Evolutionary conservation across 2,113 vertebrate species (phyloP).

Genomic region (Alectura lathami): DNA sequence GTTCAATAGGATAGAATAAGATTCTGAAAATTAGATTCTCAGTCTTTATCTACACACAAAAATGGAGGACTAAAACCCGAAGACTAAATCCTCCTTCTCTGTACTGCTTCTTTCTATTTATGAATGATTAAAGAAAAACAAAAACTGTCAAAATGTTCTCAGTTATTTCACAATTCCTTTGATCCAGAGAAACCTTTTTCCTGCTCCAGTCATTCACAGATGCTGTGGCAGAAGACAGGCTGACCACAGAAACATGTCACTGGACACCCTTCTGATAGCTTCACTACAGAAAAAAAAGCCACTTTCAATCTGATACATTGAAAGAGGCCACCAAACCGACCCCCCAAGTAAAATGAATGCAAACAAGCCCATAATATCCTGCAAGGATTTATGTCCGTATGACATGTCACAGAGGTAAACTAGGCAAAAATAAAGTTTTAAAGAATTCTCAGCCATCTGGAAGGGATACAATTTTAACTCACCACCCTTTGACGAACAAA

Average conservation of each 20-base stretch:
- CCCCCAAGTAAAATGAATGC: background rate
- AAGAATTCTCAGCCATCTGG: background rate
- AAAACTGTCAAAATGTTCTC: background rate
- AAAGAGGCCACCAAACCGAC: slow-evolving; percentile 22
- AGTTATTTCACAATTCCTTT: slow-evolving; percentile 39
- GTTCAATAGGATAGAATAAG: background rate
- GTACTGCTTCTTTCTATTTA: background rate
- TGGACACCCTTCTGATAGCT: slow-evolving; percentile 53
- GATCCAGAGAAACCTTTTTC: slow-evolving; percentile 1
- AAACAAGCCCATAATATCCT: background rate
- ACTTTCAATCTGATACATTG: background rate
- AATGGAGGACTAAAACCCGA: background rate
- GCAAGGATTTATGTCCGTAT: background rate
- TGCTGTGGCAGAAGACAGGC: slow-evolving; percentile 6
- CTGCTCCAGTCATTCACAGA: slow-evolving; percentile 37
- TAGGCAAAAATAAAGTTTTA: background rate
- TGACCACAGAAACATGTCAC: background rate
- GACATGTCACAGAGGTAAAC: background rate
- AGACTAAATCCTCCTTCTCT: background rate
- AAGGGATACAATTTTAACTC: background rate
- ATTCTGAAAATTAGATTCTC: background rate
- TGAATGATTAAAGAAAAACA: slow-evolving; percentile 24
- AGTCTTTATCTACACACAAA: background rate
- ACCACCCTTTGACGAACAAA: background rate
- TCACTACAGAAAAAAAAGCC: slow-evolving; percentile 49